Evolutionary conservation across 2,113 vertebrate genomes (phyloP).

Genomic region (Galbula dea): DNA sequence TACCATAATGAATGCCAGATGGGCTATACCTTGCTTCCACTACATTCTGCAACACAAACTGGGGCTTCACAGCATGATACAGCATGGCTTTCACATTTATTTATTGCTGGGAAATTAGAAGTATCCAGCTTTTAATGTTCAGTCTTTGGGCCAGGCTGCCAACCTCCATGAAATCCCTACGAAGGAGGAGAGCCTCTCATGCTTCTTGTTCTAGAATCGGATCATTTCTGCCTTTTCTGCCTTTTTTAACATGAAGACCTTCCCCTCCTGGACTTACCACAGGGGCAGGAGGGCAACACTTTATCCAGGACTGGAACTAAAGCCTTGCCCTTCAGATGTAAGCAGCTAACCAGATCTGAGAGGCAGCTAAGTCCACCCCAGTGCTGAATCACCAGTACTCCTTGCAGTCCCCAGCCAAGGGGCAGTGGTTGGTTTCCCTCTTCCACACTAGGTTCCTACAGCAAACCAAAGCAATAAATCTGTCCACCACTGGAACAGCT

Average conservation of each 20-base stretch:
- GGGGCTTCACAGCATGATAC: neutral
- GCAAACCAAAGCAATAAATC: neutral
- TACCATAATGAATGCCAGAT: neutral
- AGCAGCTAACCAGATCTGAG: neutral
- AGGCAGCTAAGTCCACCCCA: neutral
- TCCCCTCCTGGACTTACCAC: fast-evolving
- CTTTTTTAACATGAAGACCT: too few species aligned
- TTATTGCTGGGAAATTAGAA: neutral
- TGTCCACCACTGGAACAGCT: neutral
- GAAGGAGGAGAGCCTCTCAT: neutral
- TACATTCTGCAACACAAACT: neutral
- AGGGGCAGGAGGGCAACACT: neutral
- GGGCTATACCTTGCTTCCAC: neutral
- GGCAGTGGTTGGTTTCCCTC: neutral
- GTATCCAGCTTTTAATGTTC: neutral
- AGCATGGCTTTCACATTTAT: neutral
- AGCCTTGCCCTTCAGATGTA: neutral
- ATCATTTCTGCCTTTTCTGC: neutral
- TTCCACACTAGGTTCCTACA: neutral
- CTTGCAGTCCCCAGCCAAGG: neutral
- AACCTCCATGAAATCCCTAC: neutral
- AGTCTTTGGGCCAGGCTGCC: neutral
- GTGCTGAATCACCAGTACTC: neutral
- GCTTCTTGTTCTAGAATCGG: neutral
- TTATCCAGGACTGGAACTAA: too few species aligned